Base-by-base conservation (phyloP, 2,888 invertebrate species). In the Drosophila mettleri region DNA sequence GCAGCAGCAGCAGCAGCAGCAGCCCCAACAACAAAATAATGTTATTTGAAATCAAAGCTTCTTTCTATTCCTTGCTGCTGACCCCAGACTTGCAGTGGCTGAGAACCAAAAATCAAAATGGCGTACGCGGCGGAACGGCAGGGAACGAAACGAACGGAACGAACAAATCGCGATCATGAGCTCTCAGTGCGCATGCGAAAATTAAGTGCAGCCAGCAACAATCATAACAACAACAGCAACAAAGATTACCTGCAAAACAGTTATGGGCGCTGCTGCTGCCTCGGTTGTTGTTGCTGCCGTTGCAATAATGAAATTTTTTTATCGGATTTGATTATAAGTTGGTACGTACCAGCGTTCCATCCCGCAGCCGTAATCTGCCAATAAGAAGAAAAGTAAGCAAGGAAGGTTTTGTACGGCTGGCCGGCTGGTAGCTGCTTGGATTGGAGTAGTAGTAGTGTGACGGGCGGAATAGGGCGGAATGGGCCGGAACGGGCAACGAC, bases 151-250 rank as follows among this genome's bases (percentile, higher is more conserved):
- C 52, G 78, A 62, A 79, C 83, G 51, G 36, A 73, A 67, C 52
- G 78, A 62, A 77, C 83, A 89, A 89, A 86, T 86, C 85, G 86
- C 85, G 85, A 89, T 86, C 88, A 88, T 86, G 83, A 88, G 88
- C 74, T 74, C 83, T 71, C 70, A 75, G 80, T 82, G 84, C 80
- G 82, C 86, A 84, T 85, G 88, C 89, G 89, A 85, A 85, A 85
- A 85, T 85, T 89, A 88, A 83, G 87, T 83, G 83, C 87, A 88
- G 81, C 78, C 78, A 72, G 69, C 71, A 88, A 86, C 88, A 83
- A 83, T 80, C 76, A 86, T 80, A 87, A 70, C 88, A 82, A 66
- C 88, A 87, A 72, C 60, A 59, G 58, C 70, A 61, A 51, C 66
- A 61, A 59, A 83, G 80, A 88, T 83, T 83, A 84, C 87, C 83